Percentiles rank a stretch among this genome's conserved stretches.
phyloP scores from a whole-genome alignment of 2,113 vertebrate species.

The Gila orcuttii region DNA sequence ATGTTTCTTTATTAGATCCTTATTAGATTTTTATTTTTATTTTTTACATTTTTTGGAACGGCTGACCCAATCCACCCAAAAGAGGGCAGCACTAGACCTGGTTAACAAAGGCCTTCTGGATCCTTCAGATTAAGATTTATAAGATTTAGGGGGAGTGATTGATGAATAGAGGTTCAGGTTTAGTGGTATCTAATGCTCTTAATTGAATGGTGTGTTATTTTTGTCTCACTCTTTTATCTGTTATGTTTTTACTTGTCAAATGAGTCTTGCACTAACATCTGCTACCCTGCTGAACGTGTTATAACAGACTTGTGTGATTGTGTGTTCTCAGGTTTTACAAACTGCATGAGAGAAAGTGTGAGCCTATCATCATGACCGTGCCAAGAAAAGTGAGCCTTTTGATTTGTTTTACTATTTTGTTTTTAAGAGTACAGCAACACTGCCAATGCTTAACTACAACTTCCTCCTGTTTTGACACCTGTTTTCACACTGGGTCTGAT shows the following conservation, averaged over 20 bases:
- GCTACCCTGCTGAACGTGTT: neutral
- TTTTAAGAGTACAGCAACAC: neutral
- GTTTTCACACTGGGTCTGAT: neutral
- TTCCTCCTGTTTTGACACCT: neutral
- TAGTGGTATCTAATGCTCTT: neutral
- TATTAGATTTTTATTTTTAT: neutral
- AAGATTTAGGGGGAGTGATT: neutral
- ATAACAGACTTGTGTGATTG: slow-evolving; percentile 10
- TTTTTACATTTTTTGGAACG: neutral
- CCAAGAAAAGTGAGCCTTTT: slow-evolving; percentile 90
- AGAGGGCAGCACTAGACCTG: slow-evolving; percentile 61
- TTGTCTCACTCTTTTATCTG: neutral
- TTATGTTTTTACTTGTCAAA: neutral
- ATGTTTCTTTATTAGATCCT: neutral
- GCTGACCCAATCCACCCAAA: slow-evolving; percentile 54
- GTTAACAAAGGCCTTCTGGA: neutral
- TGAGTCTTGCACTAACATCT: neutral
- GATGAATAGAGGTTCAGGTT: neutral
- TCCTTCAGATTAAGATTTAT: neutral
- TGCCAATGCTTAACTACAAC: neutral
- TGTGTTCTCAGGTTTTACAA: slow-evolving; percentile 89
- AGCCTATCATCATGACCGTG: slow-evolving; percentile 98
- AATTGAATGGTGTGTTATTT: neutral
- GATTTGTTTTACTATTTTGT: neutral
- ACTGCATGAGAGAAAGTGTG: slow-evolving; percentile 95